These are phyloP conservation scores for Standfussiana lucernea DNA, from an alignment of 2,888 invertebrate species.

Conservation along the genomic window DNA sequence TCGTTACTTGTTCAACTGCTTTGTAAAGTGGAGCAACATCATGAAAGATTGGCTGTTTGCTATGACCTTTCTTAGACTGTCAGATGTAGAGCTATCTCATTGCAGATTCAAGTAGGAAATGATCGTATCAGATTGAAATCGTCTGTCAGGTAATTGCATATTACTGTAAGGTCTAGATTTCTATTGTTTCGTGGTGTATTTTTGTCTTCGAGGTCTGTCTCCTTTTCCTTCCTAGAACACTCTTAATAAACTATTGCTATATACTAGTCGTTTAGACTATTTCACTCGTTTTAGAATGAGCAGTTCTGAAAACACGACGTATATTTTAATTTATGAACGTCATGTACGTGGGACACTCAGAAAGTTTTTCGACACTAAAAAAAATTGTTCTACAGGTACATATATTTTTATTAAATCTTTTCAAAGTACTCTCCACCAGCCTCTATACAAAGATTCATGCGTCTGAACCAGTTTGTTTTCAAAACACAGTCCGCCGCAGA, in stretches of 20 bases:
- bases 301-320: neutral
- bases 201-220: constrained; percentile 1
- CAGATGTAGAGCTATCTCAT: neutral
- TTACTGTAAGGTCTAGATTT: constrained; percentile 9
- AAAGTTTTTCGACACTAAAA: too few relatives aligned
- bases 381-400: too few relatives aligned
- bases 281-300: neutral
- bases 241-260: neutral
- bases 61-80: neutral
- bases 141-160: neutral
- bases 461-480: too few relatives aligned
- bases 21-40: neutral
- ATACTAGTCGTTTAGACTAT: neutral
- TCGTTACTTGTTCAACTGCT: neutral
- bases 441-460: too few relatives aligned
- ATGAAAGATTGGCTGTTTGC: neutral
- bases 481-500: too few relatives aligned
- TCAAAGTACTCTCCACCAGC: too few relatives aligned
- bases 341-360: too few relatives aligned
- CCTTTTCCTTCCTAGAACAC: constrained; percentile 6
- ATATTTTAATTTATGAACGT: neutral
- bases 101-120: constrained; percentile 1
- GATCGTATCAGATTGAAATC: neutral
- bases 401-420: too few relatives aligned
- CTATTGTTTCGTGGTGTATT: constrained; percentile 2